Evolutionary conservation across 2,797 vertebrate genomes (phyloP), one percentile per base, ranked within the genome.

Genomic region (Tamandua tetradactyla): DNA sequence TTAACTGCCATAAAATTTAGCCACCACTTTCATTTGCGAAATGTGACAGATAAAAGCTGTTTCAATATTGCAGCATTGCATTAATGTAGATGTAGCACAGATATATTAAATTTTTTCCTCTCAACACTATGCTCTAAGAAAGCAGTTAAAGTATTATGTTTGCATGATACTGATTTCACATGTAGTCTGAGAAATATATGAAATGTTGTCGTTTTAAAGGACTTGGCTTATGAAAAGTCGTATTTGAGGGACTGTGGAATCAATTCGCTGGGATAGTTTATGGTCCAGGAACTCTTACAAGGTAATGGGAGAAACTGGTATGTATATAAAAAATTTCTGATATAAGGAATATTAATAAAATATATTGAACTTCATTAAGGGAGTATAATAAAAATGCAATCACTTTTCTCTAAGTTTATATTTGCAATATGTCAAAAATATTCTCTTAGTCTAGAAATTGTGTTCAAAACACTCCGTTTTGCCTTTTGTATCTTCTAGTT

Each of bases 201-300:
- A 97, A 96, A 96, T 94, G 87, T 81, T 96, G 47, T 96, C 96
- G 93, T 96, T 97, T 95, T 93, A 96, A 96, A 97, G 76, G 82
- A 95, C 71, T 85, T 96, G 86, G 89, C 88, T 97, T 96, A 96
- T 94, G 86, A 95, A 92, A 96, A 96, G 85, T 96, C 80, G 71
- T 94, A 96, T 95, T 97, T 95, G 93, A 97, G 27, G 32, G 57
- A 96, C 94, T 97, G 95, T 96, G 92, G 96, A 97, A 97, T 97
- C 96, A 95, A 97, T 97, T 97, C 90, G 23, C 93, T 85, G 83
- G 57, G 76, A 92, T 94, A 95, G 94, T 95, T 97, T 96, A 97
- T 95, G 93, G 96, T 96, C 44, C 55, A 96, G 93, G 68, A 97
- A 96, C 37, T 94, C 57, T 59, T 91, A 76, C 27, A 86, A 94